Conservation (phyloP, 2,888 invertebrate genomes). For the Pristionchus exspectatus region DNA sequence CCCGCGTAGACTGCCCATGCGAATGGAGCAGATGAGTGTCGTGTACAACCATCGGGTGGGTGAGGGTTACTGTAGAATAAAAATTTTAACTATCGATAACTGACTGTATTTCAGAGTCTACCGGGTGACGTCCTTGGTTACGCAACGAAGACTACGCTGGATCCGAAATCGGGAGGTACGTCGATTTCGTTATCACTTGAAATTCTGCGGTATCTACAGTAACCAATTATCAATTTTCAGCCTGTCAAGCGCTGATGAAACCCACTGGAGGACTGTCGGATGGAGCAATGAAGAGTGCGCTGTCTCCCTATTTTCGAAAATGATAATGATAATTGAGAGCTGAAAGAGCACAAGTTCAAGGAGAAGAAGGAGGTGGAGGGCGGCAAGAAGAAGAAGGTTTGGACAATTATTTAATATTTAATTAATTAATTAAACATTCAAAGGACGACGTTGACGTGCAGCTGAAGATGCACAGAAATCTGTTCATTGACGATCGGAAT, state of each 20-base stretch:
- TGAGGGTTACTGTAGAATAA: neutral
- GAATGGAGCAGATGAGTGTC: slow-evolving; percentile 46
- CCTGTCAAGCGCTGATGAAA: slow-evolving; percentile 46
- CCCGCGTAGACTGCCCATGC: neutral
- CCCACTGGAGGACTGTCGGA: slow-evolving; percentile 31
- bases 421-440: neutral
- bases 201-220: neutral
- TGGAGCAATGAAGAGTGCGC: neutral
- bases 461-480: slow-evolving; percentile 43
- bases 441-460: slow-evolving; percentile 27
- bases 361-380: slow-evolving; percentile 22
- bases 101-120: neutral
- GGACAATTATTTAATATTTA: neutral
- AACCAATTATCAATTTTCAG: neutral
- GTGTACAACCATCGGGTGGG: slow-evolving; percentile 23
- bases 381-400: slow-evolving; percentile 32
- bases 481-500: slow-evolving; percentile 42
- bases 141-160: slow-evolving; percentile 17
- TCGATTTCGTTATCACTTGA: neutral
- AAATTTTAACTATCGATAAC: neutral
- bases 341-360: slow-evolving; percentile 27
- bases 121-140: slow-evolving; percentile 38
- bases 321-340: neutral
- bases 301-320: neutral
- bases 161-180: slow-evolving; percentile 34